Evolutionary conservation across 2,888 invertebrate species (phyloP).

Genomic region (Capitulum mitella): DNA sequence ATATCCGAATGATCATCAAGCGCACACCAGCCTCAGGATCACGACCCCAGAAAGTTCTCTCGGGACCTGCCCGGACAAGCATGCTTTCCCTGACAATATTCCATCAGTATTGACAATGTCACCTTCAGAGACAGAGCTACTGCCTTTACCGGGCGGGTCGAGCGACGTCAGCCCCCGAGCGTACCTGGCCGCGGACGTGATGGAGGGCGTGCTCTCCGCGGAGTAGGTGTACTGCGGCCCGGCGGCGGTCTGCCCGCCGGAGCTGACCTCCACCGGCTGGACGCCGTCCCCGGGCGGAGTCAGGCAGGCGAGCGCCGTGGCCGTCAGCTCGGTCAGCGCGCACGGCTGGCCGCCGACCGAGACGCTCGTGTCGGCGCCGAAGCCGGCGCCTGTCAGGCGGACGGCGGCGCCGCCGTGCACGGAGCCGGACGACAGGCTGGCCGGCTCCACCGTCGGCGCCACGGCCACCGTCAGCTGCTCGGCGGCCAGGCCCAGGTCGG

Average conservation of each 20-base stretch:
- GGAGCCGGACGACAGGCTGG: constrained; percentile 27
- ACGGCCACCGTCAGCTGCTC: neutral
- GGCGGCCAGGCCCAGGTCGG: constrained; percentile 26
- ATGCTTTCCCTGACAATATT: too few species aligned
- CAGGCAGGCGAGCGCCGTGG: constrained; percentile 25
- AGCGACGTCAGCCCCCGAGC: too few species aligned
- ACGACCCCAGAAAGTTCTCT: too few species aligned
- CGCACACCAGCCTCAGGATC: too few species aligned
- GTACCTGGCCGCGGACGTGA: constrained; percentile 25
- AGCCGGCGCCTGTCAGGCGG: constrained; percentile 28
- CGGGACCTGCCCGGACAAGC: too few species aligned
- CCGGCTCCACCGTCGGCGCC: constrained; percentile 8
- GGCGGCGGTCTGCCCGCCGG: neutral
- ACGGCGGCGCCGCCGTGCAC: constrained; percentile 29
- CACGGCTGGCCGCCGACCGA: constrained; percentile 26
- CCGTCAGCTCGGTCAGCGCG: neutral
- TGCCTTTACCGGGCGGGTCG: too few species aligned
- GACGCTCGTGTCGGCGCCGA: constrained; percentile 26
- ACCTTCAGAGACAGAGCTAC: too few species aligned
- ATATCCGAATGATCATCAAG: too few species aligned
- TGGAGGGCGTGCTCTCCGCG: constrained; percentile 23
- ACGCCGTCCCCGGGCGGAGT: neutral
- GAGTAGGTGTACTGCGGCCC: constrained; percentile 27
- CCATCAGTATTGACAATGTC: too few species aligned
- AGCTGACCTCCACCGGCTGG: constrained; percentile 10